A percentile compares a stretch with the other conserved stretches of the same genome.
phyloP scores from a whole-genome alignment of 2,113 vertebrate genomes.

The Callipepla californica region DNA sequence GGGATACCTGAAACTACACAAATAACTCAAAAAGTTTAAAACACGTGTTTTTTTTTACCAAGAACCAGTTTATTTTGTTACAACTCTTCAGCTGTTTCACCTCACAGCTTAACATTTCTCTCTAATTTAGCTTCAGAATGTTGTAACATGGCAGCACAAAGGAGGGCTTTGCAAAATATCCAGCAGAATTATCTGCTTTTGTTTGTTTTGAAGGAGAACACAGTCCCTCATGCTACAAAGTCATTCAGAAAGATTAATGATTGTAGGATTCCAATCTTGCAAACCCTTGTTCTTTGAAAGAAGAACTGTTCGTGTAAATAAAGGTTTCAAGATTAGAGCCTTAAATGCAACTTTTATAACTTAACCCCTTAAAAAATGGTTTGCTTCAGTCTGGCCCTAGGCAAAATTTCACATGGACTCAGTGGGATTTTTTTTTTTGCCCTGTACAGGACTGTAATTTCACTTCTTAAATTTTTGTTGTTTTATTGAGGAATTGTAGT shows the following conservation, averaged over 20 bases:
- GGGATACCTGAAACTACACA: background rate
- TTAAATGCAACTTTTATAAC: background rate
- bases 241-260: conserved; percentile 52
- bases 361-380: background rate
- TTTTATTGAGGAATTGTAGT: background rate
- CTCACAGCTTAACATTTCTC: background rate
- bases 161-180: background rate
- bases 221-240: conserved; percentile 8
- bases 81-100: background rate
- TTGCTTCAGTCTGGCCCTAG: background rate
- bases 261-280: conserved; percentile 21
- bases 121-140: background rate
- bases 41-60: background rate
- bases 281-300: conserved; percentile 26
- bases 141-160: background rate
- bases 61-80: background rate
- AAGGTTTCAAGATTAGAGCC: background rate
- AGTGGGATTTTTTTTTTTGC: background rate
- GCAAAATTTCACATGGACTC: background rate
- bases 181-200: background rate
- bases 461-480: background rate
- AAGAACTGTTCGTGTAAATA: conserved; percentile 23
- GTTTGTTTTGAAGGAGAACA: conserved; percentile 26
- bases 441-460: background rate
- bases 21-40: background rate